phyloP scores from a whole-genome alignment of 2,888 invertebrate genomes.

The Conistra vaccinii region DNA sequence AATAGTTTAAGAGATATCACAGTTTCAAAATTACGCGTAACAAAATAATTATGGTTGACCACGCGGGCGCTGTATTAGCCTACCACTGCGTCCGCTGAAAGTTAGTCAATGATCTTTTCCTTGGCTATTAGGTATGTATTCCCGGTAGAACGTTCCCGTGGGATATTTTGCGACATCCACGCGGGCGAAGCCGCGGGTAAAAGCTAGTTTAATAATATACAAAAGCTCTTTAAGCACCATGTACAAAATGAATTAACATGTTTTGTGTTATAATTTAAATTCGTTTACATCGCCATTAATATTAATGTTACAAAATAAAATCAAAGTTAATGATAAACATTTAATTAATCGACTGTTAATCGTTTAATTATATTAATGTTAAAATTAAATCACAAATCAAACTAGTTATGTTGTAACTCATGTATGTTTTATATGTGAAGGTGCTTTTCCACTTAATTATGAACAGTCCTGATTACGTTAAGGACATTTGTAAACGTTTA shows the following conservation, averaged over 20 bases:
- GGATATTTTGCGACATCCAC: no score
- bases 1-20: no score
- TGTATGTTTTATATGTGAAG: slow-evolving; percentile 35
- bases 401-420: slow-evolving; percentile 34
- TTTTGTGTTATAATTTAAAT: not conserved
- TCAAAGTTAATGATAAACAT: slow-evolving; percentile 19
- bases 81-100: no score
- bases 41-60: no score
- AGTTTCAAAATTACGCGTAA: no score
- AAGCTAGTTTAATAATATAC: slow-evolving; percentile 5
- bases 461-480: not conserved
- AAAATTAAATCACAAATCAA: slow-evolving; percentile 37
- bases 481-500: slow-evolving; percentile 5
- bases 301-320: slow-evolving; percentile 29
- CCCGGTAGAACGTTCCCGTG: no score
- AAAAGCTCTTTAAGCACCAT: not conserved
- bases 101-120: no score
- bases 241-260: slow-evolving; percentile 17
- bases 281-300: slow-evolving; percentile 27
- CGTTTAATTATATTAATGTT: slow-evolving; percentile 42
- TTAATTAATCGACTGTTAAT: slow-evolving; percentile 41
- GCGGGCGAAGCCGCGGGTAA: no score
- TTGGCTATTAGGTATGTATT: no score
- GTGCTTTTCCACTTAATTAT: slow-evolving; percentile 1
- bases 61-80: no score